Evolutionary conservation across 2,113 vertebrate species (phyloP).

Genomic region (Leucopternis melanops): DNA sequence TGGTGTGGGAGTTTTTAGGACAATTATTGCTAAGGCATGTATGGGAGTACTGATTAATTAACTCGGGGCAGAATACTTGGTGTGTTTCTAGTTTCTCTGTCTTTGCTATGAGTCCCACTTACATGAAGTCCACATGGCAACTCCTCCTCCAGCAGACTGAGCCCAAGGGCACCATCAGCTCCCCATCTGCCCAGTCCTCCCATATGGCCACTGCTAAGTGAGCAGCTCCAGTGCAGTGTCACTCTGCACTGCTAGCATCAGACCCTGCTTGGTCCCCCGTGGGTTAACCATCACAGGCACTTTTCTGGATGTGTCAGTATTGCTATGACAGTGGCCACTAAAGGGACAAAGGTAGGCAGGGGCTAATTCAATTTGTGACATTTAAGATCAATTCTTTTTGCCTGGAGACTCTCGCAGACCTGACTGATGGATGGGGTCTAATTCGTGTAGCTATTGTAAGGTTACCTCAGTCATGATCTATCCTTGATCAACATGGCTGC

Average conservation of each 20-base stretch:
- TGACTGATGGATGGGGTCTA: background rate
- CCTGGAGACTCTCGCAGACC: background rate
- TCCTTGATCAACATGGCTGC: background rate
- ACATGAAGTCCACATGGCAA: background rate
- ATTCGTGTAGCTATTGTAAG: background rate
- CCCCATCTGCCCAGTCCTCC: background rate
- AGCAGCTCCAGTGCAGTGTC: background rate
- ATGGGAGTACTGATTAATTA: background rate
- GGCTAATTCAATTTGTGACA: background rate
- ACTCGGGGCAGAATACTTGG: background rate
- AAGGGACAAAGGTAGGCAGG: background rate
- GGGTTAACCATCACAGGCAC: background rate
- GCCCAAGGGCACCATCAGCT: background rate
- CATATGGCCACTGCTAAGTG: fast-evolving
- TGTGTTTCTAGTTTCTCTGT: background rate
- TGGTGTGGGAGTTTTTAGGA: background rate
- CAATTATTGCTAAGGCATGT: background rate
- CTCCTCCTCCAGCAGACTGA: background rate
- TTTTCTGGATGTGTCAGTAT: background rate
- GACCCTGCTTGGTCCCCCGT: background rate
- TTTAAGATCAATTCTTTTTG: background rate
- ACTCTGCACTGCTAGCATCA: background rate
- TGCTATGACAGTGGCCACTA: background rate
- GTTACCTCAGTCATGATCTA: background rate
- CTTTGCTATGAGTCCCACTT: background rate